phyloP scores from a whole-genome alignment of 2,797 vertebrate genomes.

The Margarornis squamiger region DNA sequence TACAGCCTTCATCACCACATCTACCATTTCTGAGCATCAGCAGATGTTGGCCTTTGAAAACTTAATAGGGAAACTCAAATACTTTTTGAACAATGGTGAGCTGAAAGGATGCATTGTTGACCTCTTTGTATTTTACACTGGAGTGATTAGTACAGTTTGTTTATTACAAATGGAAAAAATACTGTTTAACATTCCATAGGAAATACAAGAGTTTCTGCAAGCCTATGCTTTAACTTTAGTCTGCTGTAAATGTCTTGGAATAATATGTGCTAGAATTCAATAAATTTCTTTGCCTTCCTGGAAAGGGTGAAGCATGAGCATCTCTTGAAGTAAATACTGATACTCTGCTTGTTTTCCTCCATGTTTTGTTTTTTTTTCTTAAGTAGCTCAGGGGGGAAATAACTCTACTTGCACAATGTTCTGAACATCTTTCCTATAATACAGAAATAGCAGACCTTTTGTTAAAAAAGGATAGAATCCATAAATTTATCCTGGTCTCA shows the following conservation, averaged over 20 bases:
- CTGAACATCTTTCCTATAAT: neutral
- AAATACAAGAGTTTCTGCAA: neutral
- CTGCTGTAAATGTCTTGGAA: neutral
- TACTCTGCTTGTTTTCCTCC: neutral
- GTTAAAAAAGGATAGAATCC: neutral
- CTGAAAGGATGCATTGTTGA: constrained; percentile 78
- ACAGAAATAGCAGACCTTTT: neutral
- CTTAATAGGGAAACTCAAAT: constrained; percentile 74
- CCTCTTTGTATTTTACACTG: constrained; percentile 51
- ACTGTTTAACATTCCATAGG: neutral
- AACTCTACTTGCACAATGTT: neutral
- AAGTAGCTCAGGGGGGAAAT: neutral
- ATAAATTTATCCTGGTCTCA: neutral
- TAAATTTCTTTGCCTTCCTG: neutral
- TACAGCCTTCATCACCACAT: constrained; percentile 73
- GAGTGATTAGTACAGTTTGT: neutral
- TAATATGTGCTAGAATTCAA: neutral
- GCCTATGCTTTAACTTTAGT: neutral
- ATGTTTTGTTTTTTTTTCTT: neutral
- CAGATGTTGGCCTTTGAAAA: constrained; percentile 83
- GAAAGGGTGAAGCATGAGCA: neutral
- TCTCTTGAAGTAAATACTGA: constrained; percentile 10
- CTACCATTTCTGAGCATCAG: constrained; percentile 80
- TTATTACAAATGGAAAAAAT: neutral
- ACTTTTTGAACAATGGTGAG: constrained; percentile 60